Evolutionary conservation across 1,140 invertebrate genomes (phyloP).

Genomic region (Anoplolepis gracilipes): DNA sequence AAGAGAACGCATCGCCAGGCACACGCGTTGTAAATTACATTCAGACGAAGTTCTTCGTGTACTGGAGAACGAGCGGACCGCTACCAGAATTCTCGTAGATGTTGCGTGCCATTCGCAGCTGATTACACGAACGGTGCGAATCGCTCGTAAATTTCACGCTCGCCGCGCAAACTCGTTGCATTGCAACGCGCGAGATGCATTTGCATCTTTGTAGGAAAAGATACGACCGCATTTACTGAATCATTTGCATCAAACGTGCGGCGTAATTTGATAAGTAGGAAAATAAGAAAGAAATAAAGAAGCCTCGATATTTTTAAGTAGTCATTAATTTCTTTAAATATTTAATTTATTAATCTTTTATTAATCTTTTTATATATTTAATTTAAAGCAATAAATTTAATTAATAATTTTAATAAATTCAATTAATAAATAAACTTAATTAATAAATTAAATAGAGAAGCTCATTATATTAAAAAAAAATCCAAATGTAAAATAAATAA

Average conservation of each 20-base stretch:
- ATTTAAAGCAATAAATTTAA: too few species aligned
- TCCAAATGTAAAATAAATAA: too few species aligned
- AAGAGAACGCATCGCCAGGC: not conserved
- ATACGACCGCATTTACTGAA: not conserved
- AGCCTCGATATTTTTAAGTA: not conserved
- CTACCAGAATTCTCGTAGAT: not conserved
- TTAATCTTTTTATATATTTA: not conserved
- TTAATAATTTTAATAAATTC: too few species aligned
- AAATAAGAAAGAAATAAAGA: not conserved
- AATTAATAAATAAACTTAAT: too few species aligned
- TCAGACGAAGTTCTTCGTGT: not conserved
- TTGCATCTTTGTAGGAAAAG: not conserved
- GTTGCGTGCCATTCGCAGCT: not conserved
- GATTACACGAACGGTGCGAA: not conserved
- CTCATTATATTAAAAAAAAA: too few species aligned
- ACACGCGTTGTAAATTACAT: not conserved
- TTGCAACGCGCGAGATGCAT: not conserved
- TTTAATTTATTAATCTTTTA: not conserved
- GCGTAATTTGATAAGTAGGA: not conserved
- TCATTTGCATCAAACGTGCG: not conserved
- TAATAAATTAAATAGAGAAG: too few species aligned
- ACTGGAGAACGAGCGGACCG: not conserved
- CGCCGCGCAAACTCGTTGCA: not conserved
- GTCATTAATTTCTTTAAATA: not conserved
- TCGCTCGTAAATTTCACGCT: slow-evolving; percentile 21